Base-by-base conservation (phyloP, 1,140 invertebrate genomes). In the Procambarus virginalis region DNA sequence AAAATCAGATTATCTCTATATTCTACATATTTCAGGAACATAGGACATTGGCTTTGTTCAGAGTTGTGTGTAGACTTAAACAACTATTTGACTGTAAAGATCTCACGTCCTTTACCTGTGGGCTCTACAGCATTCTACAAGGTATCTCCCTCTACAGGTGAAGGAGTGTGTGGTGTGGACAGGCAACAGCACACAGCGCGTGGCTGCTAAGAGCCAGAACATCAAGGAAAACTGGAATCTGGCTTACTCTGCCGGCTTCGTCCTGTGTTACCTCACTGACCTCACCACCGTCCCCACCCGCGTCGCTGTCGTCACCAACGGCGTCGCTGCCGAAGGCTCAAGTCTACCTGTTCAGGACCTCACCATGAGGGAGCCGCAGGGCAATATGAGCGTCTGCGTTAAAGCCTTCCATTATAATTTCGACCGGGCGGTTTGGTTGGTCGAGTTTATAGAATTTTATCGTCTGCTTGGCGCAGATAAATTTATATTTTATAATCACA, bases 161-260 rank as follows among this genome's bases (percentile, higher is more conserved):
- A 49, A 12, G 22, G 64, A 12, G 2, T 89, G 88, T 55, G 22
- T 58, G 5, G 55, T 89, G 5, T 78, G 58, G 80, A 68, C 12
- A 0, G 58, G 34, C 2, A 68, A 84, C 58, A 78, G 17, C 8
- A 84, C 58, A 34, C 10, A 20, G n/a, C 22, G 75, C 12, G 73
- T 84, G 22, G 45, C 55, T 3, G 88, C 55, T 12, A 76, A 77
- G n/a, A 82, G 55, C 20, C 93, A 97, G 95, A 95, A 96, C 0
- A 98, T 98, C 60, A 95, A 97, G 48, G 98, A 98, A 94, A 98
- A 98, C 93, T 98, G 97, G 97, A 98, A 97, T 93, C 94, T 98
- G 6, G 97, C 97, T 93, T 98, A 98, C 94, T 98, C 97, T 92
- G 98, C 97, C 8, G 97, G 96, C 91, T 98, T 98, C 70, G 51